These are phyloP conservation scores for Sphenopsis melanotis DNA, from an alignment of 2,797 vertebrate species.

Conservation along the genomic window DNA sequence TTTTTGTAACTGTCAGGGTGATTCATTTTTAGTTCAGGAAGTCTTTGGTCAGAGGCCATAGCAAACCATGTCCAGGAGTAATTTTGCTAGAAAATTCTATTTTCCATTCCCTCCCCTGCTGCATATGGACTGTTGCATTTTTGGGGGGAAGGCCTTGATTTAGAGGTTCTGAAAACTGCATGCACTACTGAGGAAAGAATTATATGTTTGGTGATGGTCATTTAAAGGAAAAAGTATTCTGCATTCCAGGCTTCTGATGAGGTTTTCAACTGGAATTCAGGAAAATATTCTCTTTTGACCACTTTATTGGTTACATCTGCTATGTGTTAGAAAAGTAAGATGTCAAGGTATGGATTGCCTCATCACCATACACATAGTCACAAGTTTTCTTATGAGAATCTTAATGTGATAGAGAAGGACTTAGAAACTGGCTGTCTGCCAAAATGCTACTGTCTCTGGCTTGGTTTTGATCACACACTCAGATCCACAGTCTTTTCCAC, in stretches of 20 bases:
- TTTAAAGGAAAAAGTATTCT: not conserved
- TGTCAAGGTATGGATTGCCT: not conserved
- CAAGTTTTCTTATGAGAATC: not conserved
- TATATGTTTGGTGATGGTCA: not conserved
- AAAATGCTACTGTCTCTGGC: not conserved
- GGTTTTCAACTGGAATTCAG: not conserved
- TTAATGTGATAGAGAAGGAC: not conserved
- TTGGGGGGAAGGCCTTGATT: not conserved
- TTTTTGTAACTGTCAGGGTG: not conserved
- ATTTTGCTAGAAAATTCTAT: slow-evolving; percentile 12
- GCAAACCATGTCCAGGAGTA: not conserved
- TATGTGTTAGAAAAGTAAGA: not conserved
- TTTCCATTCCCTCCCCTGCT: not conserved
- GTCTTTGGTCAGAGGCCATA: not conserved
- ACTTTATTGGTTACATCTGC: not conserved
- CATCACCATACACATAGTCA: not conserved
- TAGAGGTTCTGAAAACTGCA: not conserved
- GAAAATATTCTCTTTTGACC: not conserved
- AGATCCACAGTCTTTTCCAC: not conserved
- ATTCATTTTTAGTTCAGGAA: not conserved
- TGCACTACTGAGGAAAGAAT: not conserved
- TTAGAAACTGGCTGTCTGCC: not conserved
- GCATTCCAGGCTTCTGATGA: not conserved
- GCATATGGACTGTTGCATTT: not conserved
- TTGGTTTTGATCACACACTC: not conserved